Percentiles rank a stretch among this genome's conserved stretches.
These are phyloP conservation scores for Dichetophora obliterata DNA, from an alignment of 2,888 invertebrate genomes.

Conservation along the genomic window DNA sequence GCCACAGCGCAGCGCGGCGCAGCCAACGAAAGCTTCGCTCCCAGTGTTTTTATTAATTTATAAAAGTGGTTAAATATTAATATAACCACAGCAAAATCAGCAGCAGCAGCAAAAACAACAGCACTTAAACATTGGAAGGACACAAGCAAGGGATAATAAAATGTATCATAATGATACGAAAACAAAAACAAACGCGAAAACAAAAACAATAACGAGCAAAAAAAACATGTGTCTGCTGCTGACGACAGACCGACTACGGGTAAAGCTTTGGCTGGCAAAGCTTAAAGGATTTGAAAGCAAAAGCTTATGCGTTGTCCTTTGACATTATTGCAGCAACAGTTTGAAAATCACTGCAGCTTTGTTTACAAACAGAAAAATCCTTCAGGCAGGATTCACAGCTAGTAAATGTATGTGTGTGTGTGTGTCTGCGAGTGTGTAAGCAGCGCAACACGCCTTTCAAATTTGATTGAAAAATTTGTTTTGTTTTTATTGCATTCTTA, in stretches of 20 bases:
- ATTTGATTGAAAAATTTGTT: neutral
- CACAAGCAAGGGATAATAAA: slow-evolving; percentile 17
- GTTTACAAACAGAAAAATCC: slow-evolving; percentile 24
- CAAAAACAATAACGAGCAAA: slow-evolving; percentile 19
- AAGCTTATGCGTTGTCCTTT: slow-evolving; percentile 25
- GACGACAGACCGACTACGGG: neutral
- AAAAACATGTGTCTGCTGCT: neutral
- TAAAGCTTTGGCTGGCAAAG: slow-evolving; percentile 8
- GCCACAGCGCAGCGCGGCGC: neutral
- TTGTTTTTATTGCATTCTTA: neutral
- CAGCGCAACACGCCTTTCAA: neutral
- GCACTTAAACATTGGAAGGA: slow-evolving; percentile 5
- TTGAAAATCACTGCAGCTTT: slow-evolving; percentile 36
- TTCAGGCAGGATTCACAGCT: neutral
- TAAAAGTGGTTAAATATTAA: neutral
- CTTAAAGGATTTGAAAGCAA: slow-evolving; percentile 11
- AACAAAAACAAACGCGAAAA: slow-evolving; percentile 21
- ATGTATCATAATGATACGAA: neutral
- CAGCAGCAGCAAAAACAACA: slow-evolving; percentile 39
- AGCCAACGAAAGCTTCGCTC: slow-evolving; percentile 1
- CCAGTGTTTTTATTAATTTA: slow-evolving; percentile 5
- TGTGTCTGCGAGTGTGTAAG: neutral
- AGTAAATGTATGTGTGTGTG: neutral
- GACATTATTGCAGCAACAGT: slow-evolving; percentile 3
- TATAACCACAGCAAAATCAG: neutral